Percentiles rank a stretch among this genome's conserved stretches.
Evolutionary conservation across 2,888 invertebrate genomes (phyloP).

Genomic region (Cephonodes hylas): DNA sequence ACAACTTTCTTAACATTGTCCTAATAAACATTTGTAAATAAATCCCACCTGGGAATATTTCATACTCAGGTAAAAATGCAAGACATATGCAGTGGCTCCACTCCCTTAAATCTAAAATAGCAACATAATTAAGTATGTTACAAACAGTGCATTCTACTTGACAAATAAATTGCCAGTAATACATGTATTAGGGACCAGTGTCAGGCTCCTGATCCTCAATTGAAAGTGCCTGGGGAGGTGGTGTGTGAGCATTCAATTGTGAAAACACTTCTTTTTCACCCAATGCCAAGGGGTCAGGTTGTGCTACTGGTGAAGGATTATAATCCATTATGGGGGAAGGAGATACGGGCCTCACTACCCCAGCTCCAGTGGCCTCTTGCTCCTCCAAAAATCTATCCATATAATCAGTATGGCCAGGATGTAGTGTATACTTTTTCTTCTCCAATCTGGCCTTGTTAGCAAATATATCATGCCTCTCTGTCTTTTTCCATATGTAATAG

Average conservation of each 20-base stretch:
- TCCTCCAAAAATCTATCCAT: conserved; percentile 96
- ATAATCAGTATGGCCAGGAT: conserved; percentile 96
- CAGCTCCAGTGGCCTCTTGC: conserved; percentile 88
- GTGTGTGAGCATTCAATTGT: conserved; percentile 63
- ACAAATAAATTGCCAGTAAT: conserved; percentile 44
- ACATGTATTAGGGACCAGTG: conserved; percentile 67
- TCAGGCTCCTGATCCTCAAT: conserved; percentile 72
- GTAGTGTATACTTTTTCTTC: conserved; percentile 95
- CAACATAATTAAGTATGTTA: conserved; percentile 30
- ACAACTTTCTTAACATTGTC: background rate
- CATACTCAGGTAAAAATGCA: background rate
- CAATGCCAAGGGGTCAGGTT: conserved; percentile 72
- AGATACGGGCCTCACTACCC: conserved; percentile 76
- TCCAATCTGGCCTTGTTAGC: conserved; percentile 94
- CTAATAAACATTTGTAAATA: background rate
- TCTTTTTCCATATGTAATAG: conserved; percentile 99
- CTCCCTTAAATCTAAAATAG: background rate
- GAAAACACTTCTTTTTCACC: conserved; percentile 78
- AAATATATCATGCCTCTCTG: conserved; percentile 96
- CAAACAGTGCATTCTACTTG: conserved; percentile 56
- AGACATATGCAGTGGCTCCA: background rate
- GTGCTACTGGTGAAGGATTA: conserved; percentile 64
- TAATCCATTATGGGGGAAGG: conserved; percentile 84
- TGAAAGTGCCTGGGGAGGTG: conserved; percentile 62
- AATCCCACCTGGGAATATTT: background rate